Conservation (phyloP, 2,113 vertebrate genomes). For the Calidris pugnax region DNA sequence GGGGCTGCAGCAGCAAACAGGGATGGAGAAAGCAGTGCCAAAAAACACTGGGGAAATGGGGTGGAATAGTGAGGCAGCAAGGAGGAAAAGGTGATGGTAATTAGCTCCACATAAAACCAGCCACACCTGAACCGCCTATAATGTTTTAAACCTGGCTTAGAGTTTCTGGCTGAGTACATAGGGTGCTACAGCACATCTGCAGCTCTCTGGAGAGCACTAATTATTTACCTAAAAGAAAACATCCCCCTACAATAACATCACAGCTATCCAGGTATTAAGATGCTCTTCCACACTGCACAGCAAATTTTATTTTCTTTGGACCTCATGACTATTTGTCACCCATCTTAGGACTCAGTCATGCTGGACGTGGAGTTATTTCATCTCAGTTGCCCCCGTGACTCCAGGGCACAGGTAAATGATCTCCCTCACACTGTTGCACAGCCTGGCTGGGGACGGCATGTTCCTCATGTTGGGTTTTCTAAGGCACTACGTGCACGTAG, state of each 20-base stretch:
- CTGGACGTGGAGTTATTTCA: not conserved
- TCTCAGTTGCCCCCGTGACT: not conserved
- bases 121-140: not conserved
- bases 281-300: not conserved
- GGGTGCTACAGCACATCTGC: not conserved
- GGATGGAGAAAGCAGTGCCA: not conserved
- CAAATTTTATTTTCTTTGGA: not conserved
- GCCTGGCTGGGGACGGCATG: not conserved
- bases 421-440: not conserved
- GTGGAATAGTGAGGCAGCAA: not conserved
- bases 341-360: not conserved
- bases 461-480: not conserved
- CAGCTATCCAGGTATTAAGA: not conserved
- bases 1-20: not conserved
- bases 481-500: not conserved
- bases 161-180: not conserved
- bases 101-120: not conserved
- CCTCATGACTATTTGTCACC: not conserved
- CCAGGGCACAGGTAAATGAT: not conserved
- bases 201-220: not conserved
- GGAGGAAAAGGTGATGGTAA: not conserved
- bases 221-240: conserved; percentile 41
- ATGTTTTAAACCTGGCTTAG: not conserved
- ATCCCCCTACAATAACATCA: not conserved
- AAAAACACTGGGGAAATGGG: not conserved